Base-by-base conservation (phyloP, 1,140 invertebrate genomes). In the Cephus cinctus region DNA sequence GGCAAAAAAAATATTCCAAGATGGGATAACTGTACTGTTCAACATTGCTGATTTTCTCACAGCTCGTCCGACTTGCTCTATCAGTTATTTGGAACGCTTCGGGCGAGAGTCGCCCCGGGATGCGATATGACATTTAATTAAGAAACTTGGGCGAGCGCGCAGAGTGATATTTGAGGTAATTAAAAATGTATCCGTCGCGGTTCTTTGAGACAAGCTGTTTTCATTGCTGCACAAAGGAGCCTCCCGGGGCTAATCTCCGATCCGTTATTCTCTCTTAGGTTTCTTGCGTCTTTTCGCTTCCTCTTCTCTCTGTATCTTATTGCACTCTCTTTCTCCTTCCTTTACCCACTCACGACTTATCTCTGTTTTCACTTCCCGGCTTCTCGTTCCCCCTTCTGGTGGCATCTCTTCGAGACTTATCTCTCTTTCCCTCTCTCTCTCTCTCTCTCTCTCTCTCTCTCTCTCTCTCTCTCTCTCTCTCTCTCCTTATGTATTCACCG, bases 171-270 rank as follows among this genome's bases (percentile, higher is more conserved):
- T 76, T 67, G 62, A 74, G 59, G 67, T 69, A 76, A 76, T 76
- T 76, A 76, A 75, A 76, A 76, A 75, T 76, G 70, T 75, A 75
- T 73, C 63, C 68, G 57, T 69, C 64, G 63, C 63, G 69, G 70
- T 67, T 73, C 71, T 74, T 76, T 76, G 71, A 73, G 65, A 65
- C 60, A 61, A 63, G 62, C 59, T 51, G 62, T 68, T 73, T 75
- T 66, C 69, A 67, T 71, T 66, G 62, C 59, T 47, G 52, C 51
- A 71, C 68, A 73, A 75, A 74, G 67, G 52, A 69, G 59, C 63
- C 64, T 63, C 66, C 66, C 55, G 66, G 60, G 67, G 69, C 66
- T 68, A 71, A 71, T 73, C 39, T 23, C 18, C 16, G 39, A 23
- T 21, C 21, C 12, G 39, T 41, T 19, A 19, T 6, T 27, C 25